Evolutionary conservation across 1,140 invertebrate species (phyloP).

Genomic region (Sycobia sp.): DNA sequence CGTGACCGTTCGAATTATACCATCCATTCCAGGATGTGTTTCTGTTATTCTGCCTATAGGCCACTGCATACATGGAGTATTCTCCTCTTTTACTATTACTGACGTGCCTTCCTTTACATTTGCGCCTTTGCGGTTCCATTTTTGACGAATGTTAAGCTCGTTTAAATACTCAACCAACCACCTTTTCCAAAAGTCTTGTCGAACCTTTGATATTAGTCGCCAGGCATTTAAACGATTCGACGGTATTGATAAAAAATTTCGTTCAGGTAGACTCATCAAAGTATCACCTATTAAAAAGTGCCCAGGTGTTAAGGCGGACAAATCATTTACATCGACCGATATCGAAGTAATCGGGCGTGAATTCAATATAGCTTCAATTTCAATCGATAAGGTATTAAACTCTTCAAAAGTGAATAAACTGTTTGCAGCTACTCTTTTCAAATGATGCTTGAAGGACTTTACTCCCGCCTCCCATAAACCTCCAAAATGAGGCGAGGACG

Average conservation of each 20-base stretch:
- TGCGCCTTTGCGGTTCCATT: constrained; percentile 34
- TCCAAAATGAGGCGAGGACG: constrained; percentile 4
- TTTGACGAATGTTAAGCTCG: constrained; percentile 44
- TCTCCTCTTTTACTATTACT: background rate
- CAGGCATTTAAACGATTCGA: constrained; percentile 38
- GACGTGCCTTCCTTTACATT: background rate
- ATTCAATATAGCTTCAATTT: constrained; percentile 46
- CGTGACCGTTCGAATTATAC: background rate
- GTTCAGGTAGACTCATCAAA: constrained; percentile 23
- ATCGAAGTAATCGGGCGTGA: constrained; percentile 40
- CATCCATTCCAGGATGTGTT: background rate
- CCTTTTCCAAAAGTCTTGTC: no score
- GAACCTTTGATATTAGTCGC: constrained; percentile 37
- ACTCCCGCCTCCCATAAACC: constrained; percentile 21
- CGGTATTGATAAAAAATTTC: constrained; percentile 22
- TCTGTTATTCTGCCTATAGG: background rate
- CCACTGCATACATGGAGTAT: background rate
- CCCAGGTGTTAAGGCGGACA: constrained; percentile 33
- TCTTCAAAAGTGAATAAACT: background rate
- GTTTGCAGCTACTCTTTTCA: constrained; percentile 2
- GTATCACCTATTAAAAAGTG: constrained; percentile 40
- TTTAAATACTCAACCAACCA: no score
- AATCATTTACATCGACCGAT: constrained; percentile 33
- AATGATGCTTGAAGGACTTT: constrained; percentile 9
- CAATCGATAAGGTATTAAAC: background rate